Evolutionary conservation across 2,888 invertebrate genomes (phyloP), one percentile per base, ranked within the genome.

Genomic region (Erebia ligea): DNA sequence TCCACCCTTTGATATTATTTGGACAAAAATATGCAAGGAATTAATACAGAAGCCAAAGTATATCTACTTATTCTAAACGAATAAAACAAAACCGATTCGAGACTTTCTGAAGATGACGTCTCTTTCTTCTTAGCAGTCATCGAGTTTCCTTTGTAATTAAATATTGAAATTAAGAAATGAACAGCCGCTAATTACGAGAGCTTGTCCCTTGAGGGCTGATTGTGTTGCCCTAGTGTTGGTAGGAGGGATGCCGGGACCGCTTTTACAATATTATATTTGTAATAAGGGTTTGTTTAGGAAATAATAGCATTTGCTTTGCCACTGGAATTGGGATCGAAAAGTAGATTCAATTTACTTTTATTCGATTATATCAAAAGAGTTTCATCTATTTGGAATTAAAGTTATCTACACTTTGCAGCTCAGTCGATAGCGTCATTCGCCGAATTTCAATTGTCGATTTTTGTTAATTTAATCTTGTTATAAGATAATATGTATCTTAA

Each of bases 111-210:
- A 82, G 88, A 89, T 93, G 93, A 93, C 93, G 93, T 93, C 90
- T 91, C 88, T 86, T 85, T 89, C 83, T 88, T 84, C 81, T 80
- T 75, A 84, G 89, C 91, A 92, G 87, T 92, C 91, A 83, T 92
- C 90, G 92, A 91, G 92, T 92, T 92, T 92, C 93, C 93, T 93
- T 93, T 92, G 93, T 94, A 94, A 94, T 94, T 94, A 94, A 94
- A 94, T 93, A 94, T 94, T 94, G 93, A 93, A 94, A 94, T 94
- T 94, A 94, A 94, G 94, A 94, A 94, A 94, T 93, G 93, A 94
- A 92, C 93, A 93, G 92, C 91, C 93, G 91, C 92, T 93, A 93
- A 94, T 93, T 94, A 93, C 90, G 87, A 86, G 91, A 90, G 92
- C 88, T 89, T 92, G 93, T 93, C 94, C 93, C 94, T 91, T 78